Percentiles rank a stretch among this genome's conserved stretches.
Conservation (phyloP, 2,113 vertebrate species). For the Oostethus manadensis region DNA sequence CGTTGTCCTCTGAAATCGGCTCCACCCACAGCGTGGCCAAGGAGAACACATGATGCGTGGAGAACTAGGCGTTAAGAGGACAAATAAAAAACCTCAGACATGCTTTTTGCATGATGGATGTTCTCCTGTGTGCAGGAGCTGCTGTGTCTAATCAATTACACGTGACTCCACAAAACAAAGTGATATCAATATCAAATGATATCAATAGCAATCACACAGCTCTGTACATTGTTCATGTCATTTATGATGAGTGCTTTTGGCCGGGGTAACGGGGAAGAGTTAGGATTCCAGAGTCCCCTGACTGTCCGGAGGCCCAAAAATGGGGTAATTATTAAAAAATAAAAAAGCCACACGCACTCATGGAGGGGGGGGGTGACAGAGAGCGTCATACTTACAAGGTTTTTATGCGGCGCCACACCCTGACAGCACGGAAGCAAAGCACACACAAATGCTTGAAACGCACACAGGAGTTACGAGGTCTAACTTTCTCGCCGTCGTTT, state of each 20-base stretch:
- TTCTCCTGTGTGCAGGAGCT: background rate
- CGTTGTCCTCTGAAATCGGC: conserved; percentile 84
- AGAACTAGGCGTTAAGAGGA: conserved; percentile 77
- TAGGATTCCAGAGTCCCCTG: too few species aligned
- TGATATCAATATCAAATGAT: too few species aligned
- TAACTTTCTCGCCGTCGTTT: background rate
- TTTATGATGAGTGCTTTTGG: background rate
- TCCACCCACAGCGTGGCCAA: conserved; percentile 94
- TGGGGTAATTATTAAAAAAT: too few species aligned
- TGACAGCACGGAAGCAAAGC: conserved; percentile 75
- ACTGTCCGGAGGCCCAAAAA: too few species aligned
- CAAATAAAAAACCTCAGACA: background rate
- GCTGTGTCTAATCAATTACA: background rate
- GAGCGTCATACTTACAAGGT: conserved; percentile 70
- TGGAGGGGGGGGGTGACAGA: background rate
- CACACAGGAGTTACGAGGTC: conserved; percentile 29
- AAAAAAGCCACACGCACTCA: too few species aligned
- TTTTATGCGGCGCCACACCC: conserved; percentile 75
- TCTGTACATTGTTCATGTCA: too few species aligned
- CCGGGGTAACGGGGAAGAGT: background rate
- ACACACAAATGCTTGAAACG: conserved; percentile 56
- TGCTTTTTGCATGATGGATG: background rate
- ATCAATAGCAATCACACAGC: too few species aligned
- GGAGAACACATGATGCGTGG: conserved; percentile 94
- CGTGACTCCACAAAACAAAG: background rate